Percentiles rank a stretch among this genome's conserved stretches.
phyloP scores from a whole-genome alignment of 1,140 invertebrate genomes.

The Sycobia sp. region DNA sequence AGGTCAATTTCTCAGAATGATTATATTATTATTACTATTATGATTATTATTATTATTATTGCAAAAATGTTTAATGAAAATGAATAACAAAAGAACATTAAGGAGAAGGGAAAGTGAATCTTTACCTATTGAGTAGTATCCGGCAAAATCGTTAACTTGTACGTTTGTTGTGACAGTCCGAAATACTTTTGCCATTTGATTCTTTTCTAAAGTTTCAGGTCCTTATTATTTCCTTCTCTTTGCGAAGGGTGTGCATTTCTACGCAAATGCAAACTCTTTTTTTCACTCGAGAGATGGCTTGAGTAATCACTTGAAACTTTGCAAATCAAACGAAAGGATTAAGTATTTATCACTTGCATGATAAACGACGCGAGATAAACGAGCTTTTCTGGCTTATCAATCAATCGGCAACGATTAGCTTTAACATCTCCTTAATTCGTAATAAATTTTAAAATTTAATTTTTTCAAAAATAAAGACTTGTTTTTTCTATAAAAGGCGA shows the following conservation, averaged over 20 bases:
- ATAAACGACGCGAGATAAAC: conserved; percentile 2
- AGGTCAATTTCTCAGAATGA: conserved; percentile 32
- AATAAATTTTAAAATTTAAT: conserved; percentile 17
- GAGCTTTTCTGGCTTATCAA: conserved; percentile 20
- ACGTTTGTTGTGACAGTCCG: conserved; percentile 13
- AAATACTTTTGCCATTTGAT: conserved; percentile 11
- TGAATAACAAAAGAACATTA: neutral
- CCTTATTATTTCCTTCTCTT: neutral
- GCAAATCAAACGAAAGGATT: conserved; percentile 15
- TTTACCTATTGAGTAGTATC: conserved; percentile 30
- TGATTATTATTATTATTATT: no score
- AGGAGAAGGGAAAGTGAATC: conserved; percentile 25
- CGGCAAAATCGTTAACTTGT: conserved; percentile 12
- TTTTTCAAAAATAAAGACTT: conserved; percentile 11
- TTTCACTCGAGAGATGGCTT: neutral
- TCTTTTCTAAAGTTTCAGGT: conserved; percentile 2
- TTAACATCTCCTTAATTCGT: conserved; percentile 25
- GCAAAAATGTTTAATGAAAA: conserved; percentile 11
- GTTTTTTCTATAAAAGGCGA: conserved; percentile 24
- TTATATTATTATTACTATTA: no score
- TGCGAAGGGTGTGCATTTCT: neutral
- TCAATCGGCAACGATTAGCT: conserved; percentile 28
- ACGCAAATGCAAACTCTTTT: neutral
- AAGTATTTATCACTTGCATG: conserved; percentile 18
- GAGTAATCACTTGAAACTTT: neutral